These are phyloP conservation scores for Adelosebastes latens DNA, from an alignment of 2,797 vertebrate species.

Conservation along the genomic window DNA sequence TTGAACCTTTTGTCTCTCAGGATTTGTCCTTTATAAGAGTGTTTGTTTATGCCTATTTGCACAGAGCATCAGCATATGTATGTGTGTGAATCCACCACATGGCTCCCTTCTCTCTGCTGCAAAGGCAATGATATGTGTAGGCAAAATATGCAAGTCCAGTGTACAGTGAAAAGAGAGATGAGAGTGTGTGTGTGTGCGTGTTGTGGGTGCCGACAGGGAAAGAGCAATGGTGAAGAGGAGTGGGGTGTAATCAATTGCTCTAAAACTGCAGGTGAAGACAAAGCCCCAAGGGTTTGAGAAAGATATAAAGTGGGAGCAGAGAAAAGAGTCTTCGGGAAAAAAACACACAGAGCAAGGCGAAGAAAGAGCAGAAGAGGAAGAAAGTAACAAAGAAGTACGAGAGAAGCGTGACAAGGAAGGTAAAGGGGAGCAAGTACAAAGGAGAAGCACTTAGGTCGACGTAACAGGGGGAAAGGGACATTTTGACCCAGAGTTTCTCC, in stretches of 20 bases:
- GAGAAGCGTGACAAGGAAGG: neutral
- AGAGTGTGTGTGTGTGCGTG: neutral
- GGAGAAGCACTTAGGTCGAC: neutral
- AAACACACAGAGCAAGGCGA: conserved; percentile 11
- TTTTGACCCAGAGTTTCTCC: conserved; percentile 16
- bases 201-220: conserved; percentile 19
- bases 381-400: neutral
- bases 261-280: conserved; percentile 65
- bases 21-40: conserved; percentile 63
- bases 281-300: conserved; percentile 49
- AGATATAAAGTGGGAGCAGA: conserved; percentile 33
- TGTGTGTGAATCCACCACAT: conserved; percentile 33
- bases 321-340: neutral
- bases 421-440: neutral
- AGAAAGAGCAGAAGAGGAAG: neutral
- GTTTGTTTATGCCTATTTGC: conserved; percentile 35
- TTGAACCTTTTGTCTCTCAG: conserved; percentile 53
- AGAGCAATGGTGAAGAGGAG: conserved; percentile 34
- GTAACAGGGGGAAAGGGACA: neutral
- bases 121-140: conserved; percentile 9
- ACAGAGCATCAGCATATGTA: conserved; percentile 4
- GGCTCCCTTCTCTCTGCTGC: conserved; percentile 46
- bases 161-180: conserved; percentile 12
- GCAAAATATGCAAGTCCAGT: conserved; percentile 34
- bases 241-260: conserved; percentile 70